A percentile compares a stretch with the other conserved stretches of the same genome.
These are phyloP conservation scores for Strix uralensis DNA, from an alignment of 2,113 vertebrate genomes.

Conservation along the genomic window DNA sequence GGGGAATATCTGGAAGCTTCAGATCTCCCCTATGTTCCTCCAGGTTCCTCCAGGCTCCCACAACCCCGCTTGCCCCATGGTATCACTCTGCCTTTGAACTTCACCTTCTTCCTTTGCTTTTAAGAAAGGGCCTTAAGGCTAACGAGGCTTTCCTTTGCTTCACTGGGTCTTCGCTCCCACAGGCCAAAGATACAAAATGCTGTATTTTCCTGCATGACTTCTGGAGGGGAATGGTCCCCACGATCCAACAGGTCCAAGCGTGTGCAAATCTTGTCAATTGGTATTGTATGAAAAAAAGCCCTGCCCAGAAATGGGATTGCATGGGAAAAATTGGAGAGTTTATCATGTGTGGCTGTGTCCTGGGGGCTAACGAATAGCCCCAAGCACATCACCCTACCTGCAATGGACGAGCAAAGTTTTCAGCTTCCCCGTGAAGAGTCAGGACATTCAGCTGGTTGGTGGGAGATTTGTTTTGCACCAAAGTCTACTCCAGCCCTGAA, in stretches of 20 bases:
- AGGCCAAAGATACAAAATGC: not conserved
- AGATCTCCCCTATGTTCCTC: not conserved
- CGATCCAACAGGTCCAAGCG: not conserved
- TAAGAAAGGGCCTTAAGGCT: not conserved
- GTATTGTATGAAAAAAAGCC: not conserved
- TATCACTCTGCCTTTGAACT: not conserved
- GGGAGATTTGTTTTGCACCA: not conserved
- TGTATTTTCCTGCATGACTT: not conserved
- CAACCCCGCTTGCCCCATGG: not conserved
- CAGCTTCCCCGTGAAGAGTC: not conserved
- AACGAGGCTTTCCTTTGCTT: not conserved
- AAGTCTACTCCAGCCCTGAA: not conserved
- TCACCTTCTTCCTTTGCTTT: not conserved
- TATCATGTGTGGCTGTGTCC: not conserved
- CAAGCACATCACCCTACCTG: not conserved
- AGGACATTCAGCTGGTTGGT: not conserved
- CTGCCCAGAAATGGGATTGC: not conserved
- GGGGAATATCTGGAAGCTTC: not conserved
- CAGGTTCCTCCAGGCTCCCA: not conserved
- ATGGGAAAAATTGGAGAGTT: not conserved
- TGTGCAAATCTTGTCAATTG: not conserved
- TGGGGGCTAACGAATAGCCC: not conserved
- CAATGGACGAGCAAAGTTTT: not conserved
- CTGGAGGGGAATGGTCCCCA: not conserved
- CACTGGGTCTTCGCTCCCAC: not conserved